Base-by-base conservation (phyloP, 2,113 vertebrate species). In the Ellobius talpinus region DNA sequence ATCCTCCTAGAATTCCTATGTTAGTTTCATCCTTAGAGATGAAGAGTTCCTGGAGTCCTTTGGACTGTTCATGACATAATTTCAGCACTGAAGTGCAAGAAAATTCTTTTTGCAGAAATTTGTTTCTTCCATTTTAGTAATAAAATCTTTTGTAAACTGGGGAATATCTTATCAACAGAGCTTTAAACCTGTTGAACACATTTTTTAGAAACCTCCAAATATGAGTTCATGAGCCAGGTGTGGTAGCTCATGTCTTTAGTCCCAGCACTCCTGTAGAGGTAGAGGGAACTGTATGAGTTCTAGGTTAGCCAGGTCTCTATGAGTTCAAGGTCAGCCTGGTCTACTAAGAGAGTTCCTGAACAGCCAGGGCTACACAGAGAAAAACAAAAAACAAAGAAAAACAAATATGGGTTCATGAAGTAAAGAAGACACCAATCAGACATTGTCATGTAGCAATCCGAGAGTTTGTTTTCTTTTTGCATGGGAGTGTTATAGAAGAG, bases 171-270 rank as follows among this genome's bases (percentile, higher is more conserved):
- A 4, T 78, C 42, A 87, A 1, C 84, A 74, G 68, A 63, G 86
- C 63, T 79, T 29, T 86, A 94, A 55, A 66, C 11, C 39, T 91
- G 12, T 36, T 65, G 73, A 91, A 87, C 70, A 11, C 26, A 50
- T 78, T 96, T 93, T 94, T 58, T 87, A 73, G 14, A 93, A 94
- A 92, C 50, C 36, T 93, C 13, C 77, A 70, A 90, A 45, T 84
- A 47, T 58, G 21, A 29, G 3, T 85, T 93, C 58, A 89, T 89
- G 39, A 92, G 68, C 16, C 33, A 3, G 68, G 14, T 17, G 33
- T 70, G 33, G 13, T 70, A 70, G 33, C 5, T 70, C 66, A 36
- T 1, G 5, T 70, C 68, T 70, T 68, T 70, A 36, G 68, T 70
- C 33, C 68, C 33, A 70, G 68, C 66, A 70, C 33, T 70, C 13